Evolutionary conservation across 2,797 vertebrate genomes (phyloP).

Genomic region (Sebastes trivittatus): DNA sequence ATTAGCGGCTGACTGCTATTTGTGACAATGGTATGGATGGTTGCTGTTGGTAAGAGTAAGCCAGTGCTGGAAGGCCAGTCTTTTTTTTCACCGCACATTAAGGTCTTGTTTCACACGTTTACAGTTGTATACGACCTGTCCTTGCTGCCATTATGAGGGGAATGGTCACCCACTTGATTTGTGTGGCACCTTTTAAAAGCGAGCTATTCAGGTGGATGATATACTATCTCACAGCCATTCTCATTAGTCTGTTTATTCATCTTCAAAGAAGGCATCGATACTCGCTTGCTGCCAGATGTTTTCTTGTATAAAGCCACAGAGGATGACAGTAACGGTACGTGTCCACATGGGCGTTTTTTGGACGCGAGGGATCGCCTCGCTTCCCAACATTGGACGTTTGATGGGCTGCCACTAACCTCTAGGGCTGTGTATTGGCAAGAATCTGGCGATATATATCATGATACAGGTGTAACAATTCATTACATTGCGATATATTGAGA

Average conservation of each 20-base stretch:
- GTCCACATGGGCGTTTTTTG: too few relatives aligned
- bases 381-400: too few relatives aligned
- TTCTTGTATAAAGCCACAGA: conserved; percentile 6
- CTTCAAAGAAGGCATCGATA: conserved; percentile 7
- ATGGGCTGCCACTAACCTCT: too few relatives aligned
- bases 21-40: conserved; percentile 68
- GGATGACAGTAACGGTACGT: background rate
- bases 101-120: conserved; percentile 48
- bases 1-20: conserved; percentile 74
- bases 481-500: too few relatives aligned
- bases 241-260: conserved; percentile 39
- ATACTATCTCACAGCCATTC: conserved; percentile 17
- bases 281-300: conserved; percentile 20
- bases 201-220: conserved; percentile 12
- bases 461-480: too few relatives aligned
- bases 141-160: conserved; percentile 28
- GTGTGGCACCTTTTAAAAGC: conserved; percentile 25
- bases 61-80: conserved; percentile 32
- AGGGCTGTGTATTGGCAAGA: too few relatives aligned
- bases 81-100: conserved; percentile 48
- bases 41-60: conserved; percentile 62
- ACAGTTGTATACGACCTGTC: conserved; percentile 30
- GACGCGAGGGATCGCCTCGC: too few relatives aligned
- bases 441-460: too few relatives aligned
- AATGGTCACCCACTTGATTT: conserved; percentile 41